These are phyloP conservation scores for Takifugu flavidus DNA, from an alignment of 2,113 vertebrate species.

Conservation along the genomic window DNA sequence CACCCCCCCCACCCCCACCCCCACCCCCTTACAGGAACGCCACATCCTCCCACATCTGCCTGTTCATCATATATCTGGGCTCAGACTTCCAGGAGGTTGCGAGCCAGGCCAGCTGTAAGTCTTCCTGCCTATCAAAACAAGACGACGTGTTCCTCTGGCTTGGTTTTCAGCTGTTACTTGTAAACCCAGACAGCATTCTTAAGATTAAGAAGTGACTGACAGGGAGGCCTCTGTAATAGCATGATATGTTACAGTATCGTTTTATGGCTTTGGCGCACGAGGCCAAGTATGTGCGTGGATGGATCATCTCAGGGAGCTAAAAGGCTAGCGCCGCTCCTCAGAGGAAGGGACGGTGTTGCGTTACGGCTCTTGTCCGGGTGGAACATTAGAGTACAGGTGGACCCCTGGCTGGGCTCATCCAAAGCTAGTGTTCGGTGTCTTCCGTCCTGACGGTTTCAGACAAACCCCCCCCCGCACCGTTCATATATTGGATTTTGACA, in stretches of 20 bases:
- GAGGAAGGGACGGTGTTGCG: constrained; percentile 55
- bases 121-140: constrained; percentile 54
- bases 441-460: too few species aligned
- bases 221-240: constrained; percentile 57
- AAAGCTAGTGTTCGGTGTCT: constrained; percentile 15
- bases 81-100: constrained; percentile 54
- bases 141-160: constrained; percentile 14
- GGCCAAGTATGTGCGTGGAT: constrained; percentile 35
- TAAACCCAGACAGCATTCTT: constrained; percentile 58
- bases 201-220: constrained; percentile 62
- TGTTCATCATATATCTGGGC: constrained; percentile 57
- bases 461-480: too few species aligned
- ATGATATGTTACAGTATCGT: constrained; percentile 54
- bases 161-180: constrained; percentile 58
- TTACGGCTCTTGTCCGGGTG: constrained; percentile 47
- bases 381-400: constrained; percentile 28
- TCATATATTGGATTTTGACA: too few species aligned
- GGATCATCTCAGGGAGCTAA: constrained; percentile 51
- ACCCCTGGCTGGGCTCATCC: neutral
- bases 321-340: constrained; percentile 55
- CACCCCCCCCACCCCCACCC: constrained; percentile 8
- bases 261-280: constrained; percentile 47
- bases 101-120: constrained; percentile 59
- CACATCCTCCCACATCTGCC: constrained; percentile 52
- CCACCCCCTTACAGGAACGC: constrained; percentile 33